phyloP scores from a whole-genome alignment of 2,888 invertebrate species.

The Drepana falcataria region DNA sequence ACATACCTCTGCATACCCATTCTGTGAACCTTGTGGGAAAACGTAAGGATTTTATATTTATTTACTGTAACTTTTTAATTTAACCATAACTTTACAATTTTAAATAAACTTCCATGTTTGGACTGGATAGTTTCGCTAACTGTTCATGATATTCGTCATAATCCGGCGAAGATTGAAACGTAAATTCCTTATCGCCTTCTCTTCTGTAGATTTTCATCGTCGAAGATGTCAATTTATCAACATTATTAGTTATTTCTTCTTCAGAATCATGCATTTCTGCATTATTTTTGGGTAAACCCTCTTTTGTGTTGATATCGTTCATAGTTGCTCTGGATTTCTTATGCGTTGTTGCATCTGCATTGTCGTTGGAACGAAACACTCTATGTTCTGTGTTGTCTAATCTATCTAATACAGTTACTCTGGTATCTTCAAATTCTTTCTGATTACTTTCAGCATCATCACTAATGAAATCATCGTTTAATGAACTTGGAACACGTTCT shows the following conservation, averaged over 20 bases:
- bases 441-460: background rate
- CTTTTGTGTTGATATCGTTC: background rate
- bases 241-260: background rate
- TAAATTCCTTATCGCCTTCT: conserved; percentile 25
- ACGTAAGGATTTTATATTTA: too few species aligned
- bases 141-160: conserved; percentile 37
- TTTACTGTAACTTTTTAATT: too few species aligned
- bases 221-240: background rate
- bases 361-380: background rate
- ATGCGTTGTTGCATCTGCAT: background rate
- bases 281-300: background rate
- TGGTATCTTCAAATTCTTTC: background rate
- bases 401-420: background rate
- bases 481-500: background rate
- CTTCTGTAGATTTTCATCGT: conserved; percentile 9
- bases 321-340: background rate
- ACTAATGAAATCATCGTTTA: background rate
- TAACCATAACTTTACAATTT: too few species aligned
- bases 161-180: conserved; percentile 24
- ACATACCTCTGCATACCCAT: too few species aligned
- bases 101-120: background rate
- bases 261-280: background rate
- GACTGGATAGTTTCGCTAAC: conserved; percentile 7
- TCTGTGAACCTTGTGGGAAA: too few species aligned
- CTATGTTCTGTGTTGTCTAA: background rate